Evolutionary conservation across 1,140 invertebrate species (phyloP).

Genomic region (Mesaphorura yosii): DNA sequence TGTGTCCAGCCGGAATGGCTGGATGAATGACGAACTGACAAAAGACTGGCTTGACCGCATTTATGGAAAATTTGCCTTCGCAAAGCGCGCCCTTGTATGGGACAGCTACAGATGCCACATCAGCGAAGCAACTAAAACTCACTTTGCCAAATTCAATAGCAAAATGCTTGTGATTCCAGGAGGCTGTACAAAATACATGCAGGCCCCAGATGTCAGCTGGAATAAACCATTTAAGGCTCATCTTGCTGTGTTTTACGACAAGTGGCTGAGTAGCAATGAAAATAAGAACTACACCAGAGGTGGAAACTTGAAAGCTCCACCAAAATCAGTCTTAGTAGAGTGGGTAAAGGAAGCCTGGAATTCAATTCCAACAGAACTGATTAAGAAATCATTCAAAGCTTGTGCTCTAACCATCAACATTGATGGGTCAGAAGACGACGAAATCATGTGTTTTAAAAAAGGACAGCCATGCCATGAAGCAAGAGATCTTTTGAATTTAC

Average conservation of each 20-base stretch:
- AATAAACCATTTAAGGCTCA: slow-evolving; percentile 31
- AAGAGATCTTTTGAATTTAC: too few species aligned
- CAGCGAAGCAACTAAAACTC: slow-evolving; percentile 1
- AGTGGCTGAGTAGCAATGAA: slow-evolving; percentile 14
- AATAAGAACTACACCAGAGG: slow-evolving; percentile 4
- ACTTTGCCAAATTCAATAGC: neutral
- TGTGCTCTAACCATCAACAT: neutral
- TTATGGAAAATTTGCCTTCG: slow-evolving; percentile 19
- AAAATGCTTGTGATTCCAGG: slow-evolving; percentile 17
- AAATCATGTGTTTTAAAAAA: slow-evolving; percentile 4
- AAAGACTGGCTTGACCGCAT: slow-evolving; percentile 26
- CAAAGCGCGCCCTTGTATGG: slow-evolving; percentile 25
- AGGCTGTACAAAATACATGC: slow-evolving; percentile 31
- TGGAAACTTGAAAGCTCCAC: slow-evolving; percentile 6
- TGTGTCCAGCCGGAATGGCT: slow-evolving; percentile 26
- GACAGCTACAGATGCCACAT: slow-evolving; percentile 29
- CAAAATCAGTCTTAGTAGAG: neutral
- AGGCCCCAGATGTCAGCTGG: slow-evolving; percentile 30
- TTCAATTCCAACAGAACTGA: slow-evolving; percentile 5
- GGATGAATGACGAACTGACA: slow-evolving; percentile 29
- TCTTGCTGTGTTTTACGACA: slow-evolving; percentile 24
- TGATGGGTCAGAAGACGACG: slow-evolving; percentile 12
- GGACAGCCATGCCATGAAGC: slow-evolving; percentile 10
- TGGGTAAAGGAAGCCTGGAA: slow-evolving; percentile 11
- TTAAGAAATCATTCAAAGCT: slow-evolving; percentile 11